phyloP scores from a whole-genome alignment of 2,888 invertebrate species.

The Cheilosia urbana region DNA sequence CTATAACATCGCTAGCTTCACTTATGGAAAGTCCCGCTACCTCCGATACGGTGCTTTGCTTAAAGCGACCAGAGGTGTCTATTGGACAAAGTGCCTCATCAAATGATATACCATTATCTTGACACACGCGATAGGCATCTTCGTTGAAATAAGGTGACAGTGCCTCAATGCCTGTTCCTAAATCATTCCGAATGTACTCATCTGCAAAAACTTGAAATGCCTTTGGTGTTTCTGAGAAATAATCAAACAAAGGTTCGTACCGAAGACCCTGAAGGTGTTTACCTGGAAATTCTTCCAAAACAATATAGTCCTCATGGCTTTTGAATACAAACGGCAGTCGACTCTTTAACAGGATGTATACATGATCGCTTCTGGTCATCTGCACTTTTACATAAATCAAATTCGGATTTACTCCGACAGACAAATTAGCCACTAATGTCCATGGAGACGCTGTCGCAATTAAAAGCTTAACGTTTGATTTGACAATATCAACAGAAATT shows the following conservation, averaged over 20 bases:
- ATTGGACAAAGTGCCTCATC: conserved; percentile 95
- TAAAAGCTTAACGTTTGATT: conserved; percentile 55
- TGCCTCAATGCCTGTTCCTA: conserved; percentile 97
- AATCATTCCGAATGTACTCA: conserved; percentile 94
- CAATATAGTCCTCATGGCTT: conserved; percentile 89
- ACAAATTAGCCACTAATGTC: conserved; percentile 97
- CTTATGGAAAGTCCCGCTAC: conserved; percentile 95
- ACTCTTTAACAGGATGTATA: conserved; percentile 91
- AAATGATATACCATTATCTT: conserved; percentile 91
- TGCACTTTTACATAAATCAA: conserved; percentile 91
- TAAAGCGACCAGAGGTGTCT: conserved; percentile 94
- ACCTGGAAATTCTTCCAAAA: conserved; percentile 91
- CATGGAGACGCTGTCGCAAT: conserved; percentile 98
- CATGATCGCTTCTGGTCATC: conserved; percentile 83
- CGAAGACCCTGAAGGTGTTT: conserved; percentile 89
- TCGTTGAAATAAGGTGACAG: conserved; percentile 99
- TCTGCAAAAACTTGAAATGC: conserved; percentile 93
- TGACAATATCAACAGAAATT: conserved; percentile 91
- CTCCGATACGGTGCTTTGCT: conserved; percentile 89
- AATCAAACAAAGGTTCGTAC: conserved; percentile 92
- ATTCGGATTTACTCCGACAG: conserved; percentile 95
- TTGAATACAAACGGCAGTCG: conserved; percentile 90
- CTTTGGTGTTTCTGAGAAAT: conserved; percentile 84
- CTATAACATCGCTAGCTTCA: conserved; percentile 96
- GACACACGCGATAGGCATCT: conserved; percentile 94